Conservation (phyloP, 2,797 vertebrate species). For the Tragopan temminckii region DNA sequence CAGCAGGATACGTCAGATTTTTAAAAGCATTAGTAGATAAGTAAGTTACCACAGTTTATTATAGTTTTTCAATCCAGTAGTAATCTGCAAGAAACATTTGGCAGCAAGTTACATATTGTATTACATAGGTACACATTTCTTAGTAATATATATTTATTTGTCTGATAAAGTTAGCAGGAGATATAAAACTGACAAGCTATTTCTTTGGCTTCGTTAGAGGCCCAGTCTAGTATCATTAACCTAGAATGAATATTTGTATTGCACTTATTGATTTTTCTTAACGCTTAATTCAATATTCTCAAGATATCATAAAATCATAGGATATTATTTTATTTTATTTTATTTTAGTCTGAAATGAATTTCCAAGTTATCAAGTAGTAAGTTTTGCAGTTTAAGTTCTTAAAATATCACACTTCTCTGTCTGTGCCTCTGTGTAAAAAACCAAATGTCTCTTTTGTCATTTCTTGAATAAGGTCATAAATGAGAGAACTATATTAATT, state of each 20-base stretch:
- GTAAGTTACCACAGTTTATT: neutral
- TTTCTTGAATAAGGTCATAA: neutral
- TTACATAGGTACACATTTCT: neutral
- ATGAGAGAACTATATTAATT: neutral
- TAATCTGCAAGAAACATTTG: neutral
- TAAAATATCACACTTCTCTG: neutral
- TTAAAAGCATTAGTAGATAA: neutral
- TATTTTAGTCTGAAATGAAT: neutral
- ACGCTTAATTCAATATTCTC: neutral
- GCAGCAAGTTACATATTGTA: neutral
- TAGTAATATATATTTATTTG: neutral
- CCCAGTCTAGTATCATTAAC: neutral
- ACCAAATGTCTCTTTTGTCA: neutral
- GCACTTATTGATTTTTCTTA: neutral
- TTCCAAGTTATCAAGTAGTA: neutral
- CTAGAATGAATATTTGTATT: neutral
- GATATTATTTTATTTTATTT: neutral
- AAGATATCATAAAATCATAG: neutral
- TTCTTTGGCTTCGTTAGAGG: neutral
- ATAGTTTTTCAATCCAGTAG: neutral
- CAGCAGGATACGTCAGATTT: neutral
- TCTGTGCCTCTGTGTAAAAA: neutral
- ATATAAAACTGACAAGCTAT: neutral
- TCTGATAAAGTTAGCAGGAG: neutral
- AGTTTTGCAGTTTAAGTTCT: neutral